Base-by-base conservation (phyloP, 2,888 invertebrate species). In the Melikaiella ostensackeni region DNA sequence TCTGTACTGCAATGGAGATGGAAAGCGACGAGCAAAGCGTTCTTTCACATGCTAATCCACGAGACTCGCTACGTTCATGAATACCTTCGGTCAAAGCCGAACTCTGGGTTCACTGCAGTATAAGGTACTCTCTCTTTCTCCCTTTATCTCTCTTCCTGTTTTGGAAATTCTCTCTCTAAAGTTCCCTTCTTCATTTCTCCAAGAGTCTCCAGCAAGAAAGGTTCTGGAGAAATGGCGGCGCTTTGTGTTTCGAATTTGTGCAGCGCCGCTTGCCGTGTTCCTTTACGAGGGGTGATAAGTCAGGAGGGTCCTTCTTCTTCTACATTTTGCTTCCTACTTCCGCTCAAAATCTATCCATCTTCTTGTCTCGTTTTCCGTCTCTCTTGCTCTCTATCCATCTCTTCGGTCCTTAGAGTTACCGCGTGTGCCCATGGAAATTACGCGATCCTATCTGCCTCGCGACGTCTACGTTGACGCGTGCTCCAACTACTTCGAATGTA, bases 21-120 rank as follows among this genome's bases (percentile, higher is more conserved):
- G 85, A 86, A 86, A 88, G 86, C 86, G 85, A 85, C 83, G 88
- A 84, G 87, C 87, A 88, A 89, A 89, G 88, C 88, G 88, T 89
- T 90, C 90, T 91, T 90, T 90, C 90, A 90, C 89, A 90, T 90
- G 90, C 89, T 90, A 90, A 90, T 90, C 87, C 87, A 84, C 81
- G 86, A 86, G 86, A 84, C 86, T 84, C 86, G 84, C 88, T 87
- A 84, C 86, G 87, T 88, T 89, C 88, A 88, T 89, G 90, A 90
- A 91, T 90, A 89, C 87, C 87, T 90, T 89, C 86, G 90, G 89
- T 88, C 90, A 89, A 89, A 89, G 90, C 87, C 82, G 85, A 46
- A 75, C 77, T 63, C 76, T 62, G 19, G 75, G 63, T 79, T 81
- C 79, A 79, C 79, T 76, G 78, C 79, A 76, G 75, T 79, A 76